Evolutionary conservation across 1,140 invertebrate genomes (phyloP).

Genomic region (Neodiprion lecontei): DNA sequence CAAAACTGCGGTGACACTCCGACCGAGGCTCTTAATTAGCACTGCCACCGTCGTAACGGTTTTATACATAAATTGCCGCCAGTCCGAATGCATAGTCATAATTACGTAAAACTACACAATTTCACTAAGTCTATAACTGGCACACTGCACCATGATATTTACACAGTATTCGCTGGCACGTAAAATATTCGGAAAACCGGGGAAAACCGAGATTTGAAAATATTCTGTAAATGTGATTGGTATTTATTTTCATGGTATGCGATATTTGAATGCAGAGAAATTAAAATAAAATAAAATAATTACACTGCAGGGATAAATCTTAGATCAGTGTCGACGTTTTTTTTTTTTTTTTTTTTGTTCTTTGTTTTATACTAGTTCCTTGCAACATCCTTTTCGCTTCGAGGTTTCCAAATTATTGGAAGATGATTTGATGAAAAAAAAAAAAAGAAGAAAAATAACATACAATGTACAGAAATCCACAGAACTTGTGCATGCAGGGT

Average conservation of each 20-base stretch:
- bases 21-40: neutral
- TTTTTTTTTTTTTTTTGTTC: neutral
- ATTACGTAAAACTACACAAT: too few species aligned
- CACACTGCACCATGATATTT: neutral
- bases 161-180: neutral
- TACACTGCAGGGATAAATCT: neutral
- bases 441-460: too few species aligned
- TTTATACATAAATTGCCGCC: neutral
- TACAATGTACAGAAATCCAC: too few species aligned
- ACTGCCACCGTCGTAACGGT: conserved; percentile 2
- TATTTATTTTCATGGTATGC: neutral
- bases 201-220: neutral
- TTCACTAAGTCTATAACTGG: too few species aligned
- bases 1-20: neutral
- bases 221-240: too few species aligned
- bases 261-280: neutral
- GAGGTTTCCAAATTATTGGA: too few species aligned
- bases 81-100: too few species aligned
- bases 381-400: neutral
- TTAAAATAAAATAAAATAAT: too few species aligned
- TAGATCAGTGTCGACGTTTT: neutral
- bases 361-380: neutral
- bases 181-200: neutral
- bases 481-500: too few species aligned
- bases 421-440: too few species aligned